phyloP scores from a whole-genome alignment of 2,888 invertebrate genomes.

The Cepaea hortensis region DNA sequence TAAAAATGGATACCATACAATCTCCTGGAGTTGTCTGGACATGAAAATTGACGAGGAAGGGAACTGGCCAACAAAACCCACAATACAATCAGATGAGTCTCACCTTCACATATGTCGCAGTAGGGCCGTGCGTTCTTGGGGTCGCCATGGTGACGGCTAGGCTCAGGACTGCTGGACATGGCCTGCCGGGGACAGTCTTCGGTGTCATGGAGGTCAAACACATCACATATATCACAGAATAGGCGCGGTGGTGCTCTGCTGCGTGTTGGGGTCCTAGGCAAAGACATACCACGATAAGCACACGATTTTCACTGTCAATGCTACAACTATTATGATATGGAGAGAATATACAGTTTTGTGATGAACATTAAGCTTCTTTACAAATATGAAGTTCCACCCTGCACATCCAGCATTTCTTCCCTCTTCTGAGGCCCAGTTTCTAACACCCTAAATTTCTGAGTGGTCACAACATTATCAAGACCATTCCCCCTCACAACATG shows the following conservation, averaged over 20 bases:
- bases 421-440: no score
- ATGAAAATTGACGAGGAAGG: no score
- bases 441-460: no score
- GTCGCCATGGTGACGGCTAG: slow-evolving; percentile 77
- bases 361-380: no score
- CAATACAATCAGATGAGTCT: slow-evolving; percentile 43
- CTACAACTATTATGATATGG: background rate
- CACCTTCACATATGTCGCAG: slow-evolving; percentile 91
- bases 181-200: slow-evolving; percentile 95
- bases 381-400: no score
- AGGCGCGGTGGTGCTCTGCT: slow-evolving; percentile 83
- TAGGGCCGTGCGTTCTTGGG: slow-evolving; percentile 81
- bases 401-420: no score
- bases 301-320: background rate
- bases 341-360: no score
- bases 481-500: no score
- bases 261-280: slow-evolving; percentile 26
- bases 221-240: slow-evolving; percentile 98
- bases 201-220: slow-evolving; percentile 96
- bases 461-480: no score
- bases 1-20: no score
- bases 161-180: slow-evolving; percentile 79
- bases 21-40: no score
- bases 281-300: background rate
- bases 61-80: background rate